These are phyloP conservation scores for Pachypeltis micranthus DNA, from an alignment of 1,140 invertebrate genomes.

Conservation along the genomic window DNA sequence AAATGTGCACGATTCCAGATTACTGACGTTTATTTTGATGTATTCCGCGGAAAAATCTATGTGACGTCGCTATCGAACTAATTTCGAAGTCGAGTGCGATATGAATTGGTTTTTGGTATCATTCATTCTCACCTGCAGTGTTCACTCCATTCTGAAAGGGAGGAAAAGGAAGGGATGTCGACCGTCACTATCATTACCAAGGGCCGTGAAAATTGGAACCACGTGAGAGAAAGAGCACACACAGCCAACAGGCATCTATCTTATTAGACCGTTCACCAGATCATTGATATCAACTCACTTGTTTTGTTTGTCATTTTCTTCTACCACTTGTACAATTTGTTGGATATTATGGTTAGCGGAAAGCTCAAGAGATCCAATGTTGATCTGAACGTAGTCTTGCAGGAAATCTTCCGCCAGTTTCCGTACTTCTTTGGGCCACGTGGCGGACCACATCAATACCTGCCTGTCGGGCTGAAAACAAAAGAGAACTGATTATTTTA, in stretches of 20 bases:
- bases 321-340: slow-evolving; percentile 91
- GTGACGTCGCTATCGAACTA: too few relatives aligned
- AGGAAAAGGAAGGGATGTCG: background rate
- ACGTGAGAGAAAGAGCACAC: too few relatives aligned
- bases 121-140: background rate
- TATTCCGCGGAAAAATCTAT: too few relatives aligned
- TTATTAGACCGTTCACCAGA: too few relatives aligned
- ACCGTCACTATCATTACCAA: too few relatives aligned
- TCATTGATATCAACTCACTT: slow-evolving; percentile 14
- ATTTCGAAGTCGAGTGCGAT: background rate
- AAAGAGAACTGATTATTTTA: slow-evolving; percentile 19
- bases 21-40: too few relatives aligned
- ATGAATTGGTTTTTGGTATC: background rate
- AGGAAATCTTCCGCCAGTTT: slow-evolving; percentile 91
- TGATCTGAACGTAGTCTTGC: slow-evolving; percentile 88
- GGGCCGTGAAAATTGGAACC: too few relatives aligned
- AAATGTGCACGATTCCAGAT: too few relatives aligned
- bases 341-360: slow-evolving; percentile 97
- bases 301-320: slow-evolving; percentile 72
- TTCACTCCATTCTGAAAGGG: background rate
- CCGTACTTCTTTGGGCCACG: slow-evolving; percentile 97
- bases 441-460: slow-evolving; percentile 93
- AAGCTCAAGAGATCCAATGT: slow-evolving; percentile 86
- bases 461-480: slow-evolving; percentile 59
- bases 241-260: too few relatives aligned